Conservation (phyloP, 2,113 vertebrate species). For the Athene noctua region DNA sequence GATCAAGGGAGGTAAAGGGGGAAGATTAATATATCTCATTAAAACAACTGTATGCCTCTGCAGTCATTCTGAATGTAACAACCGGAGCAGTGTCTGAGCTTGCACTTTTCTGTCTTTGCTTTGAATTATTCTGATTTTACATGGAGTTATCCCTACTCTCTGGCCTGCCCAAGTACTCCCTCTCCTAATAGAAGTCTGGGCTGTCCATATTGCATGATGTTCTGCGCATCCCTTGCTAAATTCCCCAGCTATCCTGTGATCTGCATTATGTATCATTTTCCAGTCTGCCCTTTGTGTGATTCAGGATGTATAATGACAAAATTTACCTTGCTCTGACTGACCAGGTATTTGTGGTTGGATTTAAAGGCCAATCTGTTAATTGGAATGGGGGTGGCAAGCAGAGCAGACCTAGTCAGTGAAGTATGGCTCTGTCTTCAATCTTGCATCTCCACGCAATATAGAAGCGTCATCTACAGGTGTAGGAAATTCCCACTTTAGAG, state of each 20-base stretch:
- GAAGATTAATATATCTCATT: slow-evolving; percentile 11
- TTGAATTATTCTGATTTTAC: neutral
- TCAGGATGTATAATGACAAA: neutral
- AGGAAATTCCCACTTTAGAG: neutral
- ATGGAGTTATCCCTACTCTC: neutral
- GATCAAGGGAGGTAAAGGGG: neutral
- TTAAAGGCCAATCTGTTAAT: neutral
- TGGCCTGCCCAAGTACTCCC: neutral
- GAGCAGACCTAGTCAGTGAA: neutral
- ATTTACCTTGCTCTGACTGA: neutral
- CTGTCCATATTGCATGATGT: neutral
- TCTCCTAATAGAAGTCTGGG: neutral
- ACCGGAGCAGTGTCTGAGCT: neutral
- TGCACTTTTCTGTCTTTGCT: neutral
- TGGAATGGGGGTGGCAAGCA: neutral
- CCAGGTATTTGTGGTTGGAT: neutral
- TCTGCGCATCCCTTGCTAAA: neutral
- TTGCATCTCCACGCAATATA: neutral
- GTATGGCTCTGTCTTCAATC: neutral
- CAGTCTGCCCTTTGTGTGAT: neutral
- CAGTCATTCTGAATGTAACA: neutral
- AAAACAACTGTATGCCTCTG: neutral
- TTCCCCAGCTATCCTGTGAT: neutral
- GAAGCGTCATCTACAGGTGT: neutral
- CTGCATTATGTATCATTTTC: neutral